Base-by-base conservation (phyloP, 1,140 invertebrate species). In the Acyrthosiphon pisum region DNA sequence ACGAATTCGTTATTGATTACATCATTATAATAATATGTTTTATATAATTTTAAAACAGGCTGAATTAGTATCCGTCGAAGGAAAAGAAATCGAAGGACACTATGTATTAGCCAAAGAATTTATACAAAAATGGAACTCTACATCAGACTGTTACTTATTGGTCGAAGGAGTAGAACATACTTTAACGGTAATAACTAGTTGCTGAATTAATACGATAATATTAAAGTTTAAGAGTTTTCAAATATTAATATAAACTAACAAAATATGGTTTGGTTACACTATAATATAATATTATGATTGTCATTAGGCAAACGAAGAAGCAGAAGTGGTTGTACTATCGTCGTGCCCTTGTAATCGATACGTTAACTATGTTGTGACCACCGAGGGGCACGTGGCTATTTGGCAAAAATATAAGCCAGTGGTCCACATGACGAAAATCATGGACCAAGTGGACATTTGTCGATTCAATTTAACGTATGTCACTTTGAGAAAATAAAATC, bases 11-110 rank as follows among this genome's bases (percentile, higher is more conserved):
- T 76, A 76, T 3, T 20, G 9, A 44, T 44, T 44, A 41, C 20
- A 22, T 23, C 20, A 53, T 23, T 84, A 84, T 41, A 84, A 6
- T 37, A 83, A 44, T 83, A 23, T 84, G 26, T 87, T n/a, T 93
- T 89, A 53, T 23, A 22, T 88, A 56, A 37, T 89, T 76, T 94
- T 95, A 94, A 95, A 95, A 92, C 95, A 97, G 96, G 96, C 96
- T 41, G 96, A 97, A 94, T 94, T 97, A 88, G 96, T 97, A 14
- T 96, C 96, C 8, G 96, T 97, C 2, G 96, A 96, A 94, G 96
- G 96, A 6, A 96, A 97, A 94, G 96, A 97, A 94, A 96, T 96
- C 83, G 96, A 97, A 94, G 96, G 96, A 91, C 96, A 97, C 94
- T 97, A 97, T 95, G 96, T 97, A 1, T 94, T 97, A n/a, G 96